A percentile compares a stretch with the other conserved stretches of the same genome.
These are phyloP conservation scores for Listrodromus nycthemerus DNA, from an alignment of 2,888 invertebrate species.

Conservation along the genomic window DNA sequence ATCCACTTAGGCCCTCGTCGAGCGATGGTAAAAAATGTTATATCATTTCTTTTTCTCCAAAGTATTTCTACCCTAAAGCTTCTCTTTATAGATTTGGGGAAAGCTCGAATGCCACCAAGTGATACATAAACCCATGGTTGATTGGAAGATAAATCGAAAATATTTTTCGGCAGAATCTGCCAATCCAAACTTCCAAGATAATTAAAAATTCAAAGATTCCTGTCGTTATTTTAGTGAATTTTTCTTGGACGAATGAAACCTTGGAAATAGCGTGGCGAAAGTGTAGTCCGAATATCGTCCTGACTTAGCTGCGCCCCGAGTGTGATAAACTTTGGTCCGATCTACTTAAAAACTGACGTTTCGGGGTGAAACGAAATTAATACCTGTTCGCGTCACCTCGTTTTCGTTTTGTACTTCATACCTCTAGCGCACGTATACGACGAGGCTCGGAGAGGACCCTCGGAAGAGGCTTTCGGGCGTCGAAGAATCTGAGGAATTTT, in stretches of 20 bases:
- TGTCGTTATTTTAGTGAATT: neutral
- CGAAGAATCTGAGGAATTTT: slow-evolving; percentile 70
- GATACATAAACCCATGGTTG: neutral
- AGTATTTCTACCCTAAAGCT: neutral
- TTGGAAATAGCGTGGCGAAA: neutral
- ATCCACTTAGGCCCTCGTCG: slow-evolving; percentile 10
- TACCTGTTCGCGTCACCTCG: slow-evolving; percentile 37
- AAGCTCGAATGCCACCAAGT: neutral
- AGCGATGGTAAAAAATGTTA: neutral
- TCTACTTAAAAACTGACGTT: slow-evolving; percentile 30
- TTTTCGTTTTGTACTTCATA: slow-evolving; percentile 65
- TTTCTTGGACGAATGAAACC: neutral
- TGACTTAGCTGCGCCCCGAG: neutral
- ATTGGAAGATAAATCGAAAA: neutral
- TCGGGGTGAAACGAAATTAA: slow-evolving; percentile 49
- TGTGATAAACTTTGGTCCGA: slow-evolving; percentile 21
- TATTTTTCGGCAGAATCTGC: neutral
- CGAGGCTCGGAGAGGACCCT: neutral
- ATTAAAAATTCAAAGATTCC: neutral
- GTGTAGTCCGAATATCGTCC: neutral
- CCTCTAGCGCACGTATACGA: slow-evolving; percentile 33
- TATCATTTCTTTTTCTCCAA: neutral
- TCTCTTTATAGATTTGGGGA: neutral
- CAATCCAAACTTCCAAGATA: neutral
- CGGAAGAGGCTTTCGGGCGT: slow-evolving; percentile 53